phyloP scores from a whole-genome alignment of 2,113 vertebrate species.

The Gavialis gangeticus region DNA sequence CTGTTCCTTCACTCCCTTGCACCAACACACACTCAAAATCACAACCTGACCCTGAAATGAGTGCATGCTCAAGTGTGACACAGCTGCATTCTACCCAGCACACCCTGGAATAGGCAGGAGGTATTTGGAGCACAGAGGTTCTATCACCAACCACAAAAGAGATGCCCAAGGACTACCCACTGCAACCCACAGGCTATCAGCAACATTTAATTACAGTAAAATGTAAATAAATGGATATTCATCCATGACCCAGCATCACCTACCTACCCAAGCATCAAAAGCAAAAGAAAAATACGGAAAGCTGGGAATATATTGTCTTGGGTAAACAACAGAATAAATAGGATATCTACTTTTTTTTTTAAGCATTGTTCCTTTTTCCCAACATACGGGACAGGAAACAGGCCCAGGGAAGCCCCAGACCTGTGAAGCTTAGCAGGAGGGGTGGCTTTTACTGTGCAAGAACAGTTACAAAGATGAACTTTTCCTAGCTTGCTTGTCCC shows the following conservation, averaged over 20 bases:
- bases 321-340: not conserved
- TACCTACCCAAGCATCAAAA: not conserved
- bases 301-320: not conserved
- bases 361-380: not conserved
- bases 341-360: not conserved
- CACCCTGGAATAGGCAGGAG: not conserved
- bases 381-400: not conserved
- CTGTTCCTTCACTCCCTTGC: not conserved
- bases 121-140: not conserved
- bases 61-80: not conserved
- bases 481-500: not conserved
- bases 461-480: not conserved
- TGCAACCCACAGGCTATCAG: accelerated
- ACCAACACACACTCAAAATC: not conserved
- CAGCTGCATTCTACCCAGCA: not conserved
- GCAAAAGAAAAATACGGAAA: not conserved
- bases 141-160: not conserved
- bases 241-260: not conserved
- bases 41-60: not conserved
- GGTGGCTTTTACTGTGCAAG: not conserved
- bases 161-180: not conserved
- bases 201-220: not conserved
- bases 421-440: not conserved
- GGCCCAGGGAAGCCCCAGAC: not conserved
- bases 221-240: not conserved